Percentiles rank a stretch among this genome's conserved stretches.
Evolutionary conservation across 2,888 invertebrate genomes (phyloP).

Genomic region (Macropis europaea): DNA sequence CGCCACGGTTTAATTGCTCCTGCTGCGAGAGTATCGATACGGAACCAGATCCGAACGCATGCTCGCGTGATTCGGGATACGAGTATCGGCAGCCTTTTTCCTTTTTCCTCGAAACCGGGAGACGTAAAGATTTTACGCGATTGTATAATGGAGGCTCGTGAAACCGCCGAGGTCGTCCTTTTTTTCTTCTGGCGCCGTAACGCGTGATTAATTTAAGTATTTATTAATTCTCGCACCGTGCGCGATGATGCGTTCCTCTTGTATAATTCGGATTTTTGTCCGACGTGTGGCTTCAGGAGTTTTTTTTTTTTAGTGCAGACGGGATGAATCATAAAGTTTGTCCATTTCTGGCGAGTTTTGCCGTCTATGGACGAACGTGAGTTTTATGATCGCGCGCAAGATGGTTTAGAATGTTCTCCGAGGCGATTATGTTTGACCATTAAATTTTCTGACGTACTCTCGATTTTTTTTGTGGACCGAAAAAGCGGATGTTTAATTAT

Average conservation of each 20-base stretch:
- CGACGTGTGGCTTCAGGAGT: no score
- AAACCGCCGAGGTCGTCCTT: background rate
- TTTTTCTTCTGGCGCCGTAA: background rate
- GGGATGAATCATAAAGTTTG: no score
- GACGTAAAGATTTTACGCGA: slow-evolving; percentile 8
- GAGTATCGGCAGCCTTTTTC: background rate
- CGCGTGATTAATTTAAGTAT: background rate
- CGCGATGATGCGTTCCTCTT: background rate
- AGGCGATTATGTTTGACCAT: no score
- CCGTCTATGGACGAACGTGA: no score
- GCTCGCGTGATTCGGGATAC: background rate
- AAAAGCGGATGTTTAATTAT: no score
- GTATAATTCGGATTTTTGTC: background rate
- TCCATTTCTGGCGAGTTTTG: no score
- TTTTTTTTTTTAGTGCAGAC: no score
- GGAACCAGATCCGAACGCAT: background rate
- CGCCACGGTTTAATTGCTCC: background rate
- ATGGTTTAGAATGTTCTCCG: no score
- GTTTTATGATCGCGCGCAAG: no score
- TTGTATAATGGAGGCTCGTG: slow-evolving; percentile 5
- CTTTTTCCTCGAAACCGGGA: background rate
- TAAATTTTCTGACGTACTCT: no score
- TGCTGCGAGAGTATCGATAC: no score
- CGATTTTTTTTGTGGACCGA: no score
- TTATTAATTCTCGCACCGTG: background rate